Conservation (phyloP, 2,797 vertebrate genomes). For the Lepus townsendii region DNA sequence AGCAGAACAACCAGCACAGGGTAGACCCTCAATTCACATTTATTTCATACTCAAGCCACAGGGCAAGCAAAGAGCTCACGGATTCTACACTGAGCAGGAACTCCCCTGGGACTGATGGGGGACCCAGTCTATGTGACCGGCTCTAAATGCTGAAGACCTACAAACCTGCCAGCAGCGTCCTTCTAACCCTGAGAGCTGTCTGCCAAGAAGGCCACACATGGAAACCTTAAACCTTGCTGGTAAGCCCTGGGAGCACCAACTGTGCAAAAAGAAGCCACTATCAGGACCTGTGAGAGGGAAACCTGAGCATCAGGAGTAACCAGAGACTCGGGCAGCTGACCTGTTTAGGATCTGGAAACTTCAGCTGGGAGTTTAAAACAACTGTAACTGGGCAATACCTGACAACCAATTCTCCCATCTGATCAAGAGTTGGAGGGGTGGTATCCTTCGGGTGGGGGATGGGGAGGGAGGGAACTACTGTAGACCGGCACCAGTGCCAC, state of each 20-base stretch:
- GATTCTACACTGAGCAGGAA: neutral
- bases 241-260: constrained; percentile 6
- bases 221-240: constrained; percentile 22
- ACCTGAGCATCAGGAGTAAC: constrained; percentile 41
- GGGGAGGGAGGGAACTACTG: neutral
- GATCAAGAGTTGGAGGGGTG: neutral
- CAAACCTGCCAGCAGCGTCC: neutral
- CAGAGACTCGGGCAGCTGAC: constrained; percentile 38
- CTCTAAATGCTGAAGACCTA: neutral
- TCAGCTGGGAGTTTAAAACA: constrained; percentile 9
- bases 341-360: neutral
- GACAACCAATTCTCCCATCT: neutral
- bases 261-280: neutral
- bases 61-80: neutral
- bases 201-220: neutral
- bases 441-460: too few species aligned
- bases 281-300: constrained; percentile 11
- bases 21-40: neutral
- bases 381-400: neutral
- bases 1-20: neutral
- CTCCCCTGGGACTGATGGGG: neutral
- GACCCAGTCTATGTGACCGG: neutral
- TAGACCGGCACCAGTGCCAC: neutral
- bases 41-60: neutral
- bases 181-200: neutral